These are phyloP conservation scores for Falcaria lacertinaria DNA, from an alignment of 2,888 invertebrate species.

Conservation along the genomic window DNA sequence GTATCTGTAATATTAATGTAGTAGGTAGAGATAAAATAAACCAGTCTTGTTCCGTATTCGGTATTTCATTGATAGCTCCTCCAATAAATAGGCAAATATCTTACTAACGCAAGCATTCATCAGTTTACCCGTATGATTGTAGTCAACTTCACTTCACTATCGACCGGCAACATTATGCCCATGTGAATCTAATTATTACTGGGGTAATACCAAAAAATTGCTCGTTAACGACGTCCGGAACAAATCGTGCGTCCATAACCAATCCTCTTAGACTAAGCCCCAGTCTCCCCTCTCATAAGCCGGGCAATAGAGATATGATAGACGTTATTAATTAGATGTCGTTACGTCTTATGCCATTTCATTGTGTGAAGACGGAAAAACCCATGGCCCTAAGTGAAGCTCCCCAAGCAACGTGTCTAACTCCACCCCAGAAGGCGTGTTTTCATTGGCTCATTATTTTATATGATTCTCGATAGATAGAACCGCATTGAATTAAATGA, in stretches of 20 bases:
- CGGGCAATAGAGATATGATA: conserved; percentile 76
- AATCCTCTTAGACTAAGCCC: conserved; percentile 73
- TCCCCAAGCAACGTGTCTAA: conserved; percentile 34
- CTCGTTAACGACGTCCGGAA: conserved; percentile 57
- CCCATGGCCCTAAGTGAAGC: conserved; percentile 46
- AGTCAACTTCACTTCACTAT: neutral
- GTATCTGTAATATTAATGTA: too few relatives aligned
- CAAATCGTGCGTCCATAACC: conserved; percentile 69
- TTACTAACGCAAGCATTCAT: too few relatives aligned
- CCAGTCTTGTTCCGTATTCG: too few relatives aligned
- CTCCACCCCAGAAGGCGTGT: conserved; percentile 15
- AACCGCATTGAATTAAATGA: neutral
- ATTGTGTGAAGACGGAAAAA: conserved; percentile 64
- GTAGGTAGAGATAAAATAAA: too few relatives aligned
- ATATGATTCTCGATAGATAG: neutral
- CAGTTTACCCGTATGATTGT: neutral
- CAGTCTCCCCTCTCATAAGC: conserved; percentile 48
- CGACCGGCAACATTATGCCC: neutral
- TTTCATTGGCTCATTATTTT: conserved; percentile 5
- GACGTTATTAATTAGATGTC: conserved; percentile 78
- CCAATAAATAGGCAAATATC: too few relatives aligned
- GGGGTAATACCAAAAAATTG: conserved; percentile 49
- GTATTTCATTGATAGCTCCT: too few relatives aligned
- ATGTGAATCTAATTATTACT: conserved; percentile 29
- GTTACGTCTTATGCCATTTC: conserved; percentile 73